Conservation (phyloP, 2,797 vertebrate genomes). For the Sebastiscus albofasciatus region DNA sequence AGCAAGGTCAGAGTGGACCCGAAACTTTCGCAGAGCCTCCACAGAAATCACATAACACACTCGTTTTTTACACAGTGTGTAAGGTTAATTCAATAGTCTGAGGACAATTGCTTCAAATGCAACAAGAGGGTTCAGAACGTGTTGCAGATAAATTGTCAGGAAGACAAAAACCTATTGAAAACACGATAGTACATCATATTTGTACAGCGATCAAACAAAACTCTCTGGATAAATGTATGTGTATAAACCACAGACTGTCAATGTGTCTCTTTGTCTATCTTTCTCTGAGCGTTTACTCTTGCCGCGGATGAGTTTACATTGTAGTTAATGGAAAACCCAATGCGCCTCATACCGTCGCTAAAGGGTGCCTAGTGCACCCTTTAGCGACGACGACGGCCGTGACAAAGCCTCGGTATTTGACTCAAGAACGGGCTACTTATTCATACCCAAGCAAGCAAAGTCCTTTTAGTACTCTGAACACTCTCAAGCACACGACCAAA, state of each 20-base stretch:
- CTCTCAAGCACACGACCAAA: background rate
- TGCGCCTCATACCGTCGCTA: too few species aligned
- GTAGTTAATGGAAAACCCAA: too few species aligned
- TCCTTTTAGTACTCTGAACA: background rate
- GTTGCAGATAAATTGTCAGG: background rate
- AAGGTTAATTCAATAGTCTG: background rate
- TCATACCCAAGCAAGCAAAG: background rate
- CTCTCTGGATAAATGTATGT: too few species aligned
- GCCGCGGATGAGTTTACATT: too few species aligned
- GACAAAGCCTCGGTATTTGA: too few species aligned
- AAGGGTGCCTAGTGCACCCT: too few species aligned
- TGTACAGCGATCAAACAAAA: too few species aligned
- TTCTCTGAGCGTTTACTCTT: too few species aligned
- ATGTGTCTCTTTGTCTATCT: too few species aligned
- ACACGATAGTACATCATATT: background rate
- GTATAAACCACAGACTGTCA: too few species aligned
- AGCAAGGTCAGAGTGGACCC: conserved; percentile 62
- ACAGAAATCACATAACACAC: conserved; percentile 11
- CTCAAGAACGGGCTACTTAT: too few species aligned
- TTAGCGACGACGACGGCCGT: too few species aligned
- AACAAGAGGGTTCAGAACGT: background rate
- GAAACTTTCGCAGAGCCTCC: conserved; percentile 53
- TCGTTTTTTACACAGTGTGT: background rate
- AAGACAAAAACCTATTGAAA: background rate
- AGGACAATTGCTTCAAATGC: background rate